These are phyloP conservation scores for Podarcis lilfordi DNA, from an alignment of 2,797 vertebrate species.

Conservation along the genomic window DNA sequence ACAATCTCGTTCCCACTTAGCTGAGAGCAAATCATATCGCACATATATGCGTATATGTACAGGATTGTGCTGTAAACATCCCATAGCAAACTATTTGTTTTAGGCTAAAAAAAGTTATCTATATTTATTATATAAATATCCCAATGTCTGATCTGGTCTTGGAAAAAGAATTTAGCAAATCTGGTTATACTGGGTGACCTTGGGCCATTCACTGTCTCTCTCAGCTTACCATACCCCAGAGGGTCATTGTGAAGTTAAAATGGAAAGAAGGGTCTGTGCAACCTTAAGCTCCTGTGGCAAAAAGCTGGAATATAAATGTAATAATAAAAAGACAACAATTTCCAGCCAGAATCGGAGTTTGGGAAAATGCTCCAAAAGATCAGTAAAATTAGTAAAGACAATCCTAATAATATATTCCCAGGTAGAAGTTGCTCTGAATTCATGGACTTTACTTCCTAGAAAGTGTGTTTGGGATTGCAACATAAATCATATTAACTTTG, in stretches of 20 bases:
- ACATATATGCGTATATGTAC: neutral
- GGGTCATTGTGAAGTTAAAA: too few relatives aligned
- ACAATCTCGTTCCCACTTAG: neutral
- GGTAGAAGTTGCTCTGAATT: neutral
- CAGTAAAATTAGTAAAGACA: neutral
- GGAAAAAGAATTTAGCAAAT: neutral
- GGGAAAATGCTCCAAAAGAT: too few relatives aligned
- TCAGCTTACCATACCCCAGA: too few relatives aligned
- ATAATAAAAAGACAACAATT: too few relatives aligned
- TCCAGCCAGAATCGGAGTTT: too few relatives aligned
- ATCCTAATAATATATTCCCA: neutral
- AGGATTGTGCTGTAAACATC: neutral
- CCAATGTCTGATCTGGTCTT: conserved; percentile 15
- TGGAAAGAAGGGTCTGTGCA: too few relatives aligned
- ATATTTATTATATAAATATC: conserved; percentile 14
- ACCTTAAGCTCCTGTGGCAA: neutral
- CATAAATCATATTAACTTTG: neutral
- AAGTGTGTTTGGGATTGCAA: neutral
- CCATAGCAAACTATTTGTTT: conserved; percentile 42
- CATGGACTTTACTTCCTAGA: neutral
- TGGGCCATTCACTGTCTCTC: too few relatives aligned
- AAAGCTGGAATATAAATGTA: neutral
- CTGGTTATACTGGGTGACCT: neutral
- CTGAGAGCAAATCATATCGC: neutral
- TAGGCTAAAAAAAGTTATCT: conserved; percentile 28